These are phyloP conservation scores for Peromyscus leucopus DNA, from an alignment of 2,113 vertebrate genomes.

Conservation along the genomic window DNA sequence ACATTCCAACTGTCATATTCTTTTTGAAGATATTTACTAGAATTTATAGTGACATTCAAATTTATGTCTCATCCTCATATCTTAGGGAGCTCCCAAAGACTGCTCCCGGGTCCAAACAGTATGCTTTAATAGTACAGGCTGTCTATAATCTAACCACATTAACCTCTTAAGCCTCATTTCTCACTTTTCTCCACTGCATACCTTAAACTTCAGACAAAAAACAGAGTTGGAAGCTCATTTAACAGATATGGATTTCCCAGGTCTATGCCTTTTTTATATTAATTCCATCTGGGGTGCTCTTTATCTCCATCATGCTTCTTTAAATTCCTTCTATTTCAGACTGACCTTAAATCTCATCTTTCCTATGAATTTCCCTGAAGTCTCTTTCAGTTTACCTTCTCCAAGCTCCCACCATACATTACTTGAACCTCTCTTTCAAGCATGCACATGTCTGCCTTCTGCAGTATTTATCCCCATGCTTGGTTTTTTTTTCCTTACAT, in stretches of 20 bases:
- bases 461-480: not conserved
- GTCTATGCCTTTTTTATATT: not conserved
- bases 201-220: not conserved
- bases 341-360: not conserved
- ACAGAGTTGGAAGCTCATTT: not conserved
- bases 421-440: not conserved
- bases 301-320: not conserved
- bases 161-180: not conserved
- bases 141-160: not conserved
- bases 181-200: not conserved
- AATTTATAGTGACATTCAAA: not conserved
- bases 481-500: rapidly evolving
- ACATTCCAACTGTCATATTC: not conserved
- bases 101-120: not conserved
- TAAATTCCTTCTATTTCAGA: not conserved
- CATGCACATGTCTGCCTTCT: not conserved
- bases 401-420: not conserved
- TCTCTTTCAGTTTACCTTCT: not conserved
- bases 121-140: not conserved
- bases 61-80: not conserved
- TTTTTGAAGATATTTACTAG: not conserved
- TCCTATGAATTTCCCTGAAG: not conserved
- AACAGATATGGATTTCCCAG: not conserved
- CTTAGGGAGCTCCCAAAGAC: not conserved
- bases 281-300: not conserved